These are phyloP conservation scores for Macrosoma leucophasiata DNA, from an alignment of 2,888 invertebrate species.

Conservation along the genomic window DNA sequence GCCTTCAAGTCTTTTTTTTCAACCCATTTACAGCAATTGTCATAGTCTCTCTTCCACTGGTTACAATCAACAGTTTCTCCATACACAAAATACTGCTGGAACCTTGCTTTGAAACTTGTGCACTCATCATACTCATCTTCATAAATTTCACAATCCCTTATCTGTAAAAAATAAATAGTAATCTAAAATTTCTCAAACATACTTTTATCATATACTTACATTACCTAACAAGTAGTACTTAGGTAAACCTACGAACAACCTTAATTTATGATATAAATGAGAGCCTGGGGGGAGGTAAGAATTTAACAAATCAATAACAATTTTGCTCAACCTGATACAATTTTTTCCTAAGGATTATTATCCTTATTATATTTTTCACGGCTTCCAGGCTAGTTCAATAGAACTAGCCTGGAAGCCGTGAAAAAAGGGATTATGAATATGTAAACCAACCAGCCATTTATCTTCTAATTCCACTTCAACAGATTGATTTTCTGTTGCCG, in stretches of 20 bases:
- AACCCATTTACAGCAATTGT: constrained; percentile 83
- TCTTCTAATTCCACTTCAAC: constrained; percentile 33
- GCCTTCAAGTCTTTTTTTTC: constrained; percentile 77
- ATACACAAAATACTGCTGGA: constrained; percentile 90
- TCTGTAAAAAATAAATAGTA: constrained; percentile 67
- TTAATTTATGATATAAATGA: too few species aligned
- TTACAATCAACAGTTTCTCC: constrained; percentile 84
- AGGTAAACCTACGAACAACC: too few species aligned
- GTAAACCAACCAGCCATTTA: constrained; percentile 52
- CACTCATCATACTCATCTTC: constrained; percentile 89
- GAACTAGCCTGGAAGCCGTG: too few species aligned
- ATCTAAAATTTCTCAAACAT: background rate
- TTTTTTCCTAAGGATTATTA: too few species aligned
- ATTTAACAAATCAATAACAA: too few species aligned
- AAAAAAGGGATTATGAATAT: background rate
- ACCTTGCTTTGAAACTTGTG: constrained; percentile 81
- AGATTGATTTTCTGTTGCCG: constrained; percentile 21
- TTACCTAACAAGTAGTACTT: background rate
- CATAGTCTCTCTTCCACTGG: constrained; percentile 86
- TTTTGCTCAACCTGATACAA: too few species aligned
- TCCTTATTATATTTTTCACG: too few species aligned
- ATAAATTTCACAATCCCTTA: constrained; percentile 86
- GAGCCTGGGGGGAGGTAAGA: too few species aligned
- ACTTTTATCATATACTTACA: background rate
- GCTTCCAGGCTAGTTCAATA: too few species aligned